A percentile compares a stretch with the other conserved stretches of the same genome.
phyloP scores from a whole-genome alignment of 2,888 invertebrate genomes.

The Trissonchulus latispiculum region DNA sequence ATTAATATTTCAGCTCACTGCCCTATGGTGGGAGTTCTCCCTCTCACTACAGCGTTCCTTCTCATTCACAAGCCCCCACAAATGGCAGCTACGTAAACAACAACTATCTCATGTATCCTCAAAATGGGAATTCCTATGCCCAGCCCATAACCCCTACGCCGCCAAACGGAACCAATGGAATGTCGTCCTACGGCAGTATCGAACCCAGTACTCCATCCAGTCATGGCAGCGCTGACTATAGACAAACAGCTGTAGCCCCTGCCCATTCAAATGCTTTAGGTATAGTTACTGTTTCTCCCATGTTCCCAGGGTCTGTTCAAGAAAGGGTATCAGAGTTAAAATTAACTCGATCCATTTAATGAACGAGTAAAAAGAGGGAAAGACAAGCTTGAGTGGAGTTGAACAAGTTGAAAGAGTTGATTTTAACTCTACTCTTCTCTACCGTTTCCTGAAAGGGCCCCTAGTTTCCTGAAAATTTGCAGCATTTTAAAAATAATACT shows the following conservation, averaged over 20 bases:
- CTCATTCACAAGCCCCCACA: background rate
- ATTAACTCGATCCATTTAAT: too few relatives aligned
- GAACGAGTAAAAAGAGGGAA: too few relatives aligned
- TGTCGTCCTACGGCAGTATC: background rate
- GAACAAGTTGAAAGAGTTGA: too few relatives aligned
- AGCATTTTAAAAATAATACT: too few relatives aligned
- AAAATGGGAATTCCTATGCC: background rate
- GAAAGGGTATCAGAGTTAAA: too few relatives aligned
- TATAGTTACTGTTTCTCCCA: too few relatives aligned
- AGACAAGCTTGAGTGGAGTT: too few relatives aligned
- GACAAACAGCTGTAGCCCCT: background rate
- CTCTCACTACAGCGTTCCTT: background rate
- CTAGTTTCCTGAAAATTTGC: too few relatives aligned
- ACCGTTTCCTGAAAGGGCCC: too few relatives aligned
- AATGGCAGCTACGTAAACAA: background rate
- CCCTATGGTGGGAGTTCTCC: background rate
- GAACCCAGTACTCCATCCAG: background rate
- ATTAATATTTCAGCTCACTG: background rate
- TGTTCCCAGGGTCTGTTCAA: background rate
- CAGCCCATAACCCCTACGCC: background rate
- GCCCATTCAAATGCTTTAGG: background rate
- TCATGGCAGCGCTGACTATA: background rate
- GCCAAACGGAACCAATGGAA: background rate
- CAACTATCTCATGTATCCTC: background rate
- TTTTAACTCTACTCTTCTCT: too few relatives aligned